Percentiles rank a stretch among this genome's conserved stretches.
phyloP scores from a whole-genome alignment of 2,888 invertebrate species.

The Diachrysia chrysitis region DNA sequence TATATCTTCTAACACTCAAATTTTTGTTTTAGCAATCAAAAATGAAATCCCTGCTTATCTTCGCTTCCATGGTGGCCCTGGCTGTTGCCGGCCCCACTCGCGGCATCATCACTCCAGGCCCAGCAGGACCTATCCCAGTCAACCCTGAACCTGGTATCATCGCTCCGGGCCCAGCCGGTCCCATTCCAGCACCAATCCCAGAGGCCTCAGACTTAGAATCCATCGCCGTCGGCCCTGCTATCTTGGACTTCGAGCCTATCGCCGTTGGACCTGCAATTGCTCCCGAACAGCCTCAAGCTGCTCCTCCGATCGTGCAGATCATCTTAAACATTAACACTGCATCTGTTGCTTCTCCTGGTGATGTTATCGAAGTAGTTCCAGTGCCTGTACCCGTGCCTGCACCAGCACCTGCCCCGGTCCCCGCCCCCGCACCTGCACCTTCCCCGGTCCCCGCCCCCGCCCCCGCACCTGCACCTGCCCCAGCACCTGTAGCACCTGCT shows the following conservation, averaged over 20 bases:
- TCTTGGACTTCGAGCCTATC: constrained; percentile 17
- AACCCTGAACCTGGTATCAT: constrained; percentile 38
- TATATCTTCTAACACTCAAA: too few species aligned
- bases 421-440: not conserved
- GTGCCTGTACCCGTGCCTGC: constrained; percentile 13
- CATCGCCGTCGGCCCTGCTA: constrained; percentile 40
- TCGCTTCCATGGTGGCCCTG: constrained; percentile 64
- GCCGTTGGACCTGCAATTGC: constrained; percentile 1
- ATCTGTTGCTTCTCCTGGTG: constrained; percentile 36
- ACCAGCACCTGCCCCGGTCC: not conserved
- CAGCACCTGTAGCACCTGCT: not conserved
- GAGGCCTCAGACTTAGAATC: constrained; percentile 31
- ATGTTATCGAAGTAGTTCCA: constrained; percentile 33
- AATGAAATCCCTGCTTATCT: constrained; percentile 67
- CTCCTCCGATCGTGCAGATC: constrained; percentile 63
- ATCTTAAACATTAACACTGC: constrained; percentile 66
- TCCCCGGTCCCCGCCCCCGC: not conserved
- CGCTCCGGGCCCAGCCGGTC: constrained; percentile 43
- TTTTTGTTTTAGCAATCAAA: constrained; percentile 44
- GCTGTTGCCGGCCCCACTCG: constrained; percentile 64
- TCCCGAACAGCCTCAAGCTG: not conserved
- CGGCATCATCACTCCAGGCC: constrained; percentile 48
- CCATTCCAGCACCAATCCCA: constrained; percentile 24
- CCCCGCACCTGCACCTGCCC: not conserved
- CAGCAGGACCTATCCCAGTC: constrained; percentile 41